Conservation (phyloP, 2,888 invertebrate genomes). For the Euproctis similis region DNA sequence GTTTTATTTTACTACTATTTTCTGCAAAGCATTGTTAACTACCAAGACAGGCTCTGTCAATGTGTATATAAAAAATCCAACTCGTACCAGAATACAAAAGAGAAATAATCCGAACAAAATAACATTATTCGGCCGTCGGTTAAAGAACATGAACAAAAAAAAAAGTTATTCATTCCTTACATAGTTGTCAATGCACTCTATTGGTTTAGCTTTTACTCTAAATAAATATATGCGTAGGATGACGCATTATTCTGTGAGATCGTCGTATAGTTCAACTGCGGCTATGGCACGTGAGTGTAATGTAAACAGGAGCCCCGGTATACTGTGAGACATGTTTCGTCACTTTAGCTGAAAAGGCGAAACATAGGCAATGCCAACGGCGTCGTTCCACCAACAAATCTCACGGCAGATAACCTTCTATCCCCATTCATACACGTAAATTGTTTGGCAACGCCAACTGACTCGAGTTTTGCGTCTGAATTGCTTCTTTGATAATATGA, state of each 20-base stretch:
- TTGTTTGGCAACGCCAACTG: constrained; percentile 28
- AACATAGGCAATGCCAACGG: constrained; percentile 28
- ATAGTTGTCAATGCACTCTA: constrained; percentile 24
- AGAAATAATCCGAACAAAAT: no score
- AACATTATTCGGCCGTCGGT: no score
- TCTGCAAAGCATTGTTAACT: no score
- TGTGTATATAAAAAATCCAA: no score
- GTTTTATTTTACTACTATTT: no score
- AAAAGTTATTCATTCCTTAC: no score
- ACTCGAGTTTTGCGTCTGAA: constrained; percentile 15
- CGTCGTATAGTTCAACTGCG: constrained; percentile 20
- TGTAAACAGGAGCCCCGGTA: constrained; percentile 40
- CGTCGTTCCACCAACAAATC: constrained; percentile 40
- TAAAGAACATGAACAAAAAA: no score
- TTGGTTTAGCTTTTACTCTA: constrained; percentile 28
- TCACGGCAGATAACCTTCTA: constrained; percentile 33
- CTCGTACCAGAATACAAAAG: no score
- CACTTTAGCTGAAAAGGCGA: constrained; percentile 55
- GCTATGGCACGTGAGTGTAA: constrained; percentile 47
- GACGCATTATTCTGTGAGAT: constrained; percentile 46
- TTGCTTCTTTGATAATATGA: constrained; percentile 13
- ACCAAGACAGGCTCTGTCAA: no score
- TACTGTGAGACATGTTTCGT: constrained; percentile 58
- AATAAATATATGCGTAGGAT: constrained; percentile 44
- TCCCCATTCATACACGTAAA: constrained; percentile 23